Conservation (phyloP, 2,888 invertebrate species). For the Saturnia pavonia region DNA sequence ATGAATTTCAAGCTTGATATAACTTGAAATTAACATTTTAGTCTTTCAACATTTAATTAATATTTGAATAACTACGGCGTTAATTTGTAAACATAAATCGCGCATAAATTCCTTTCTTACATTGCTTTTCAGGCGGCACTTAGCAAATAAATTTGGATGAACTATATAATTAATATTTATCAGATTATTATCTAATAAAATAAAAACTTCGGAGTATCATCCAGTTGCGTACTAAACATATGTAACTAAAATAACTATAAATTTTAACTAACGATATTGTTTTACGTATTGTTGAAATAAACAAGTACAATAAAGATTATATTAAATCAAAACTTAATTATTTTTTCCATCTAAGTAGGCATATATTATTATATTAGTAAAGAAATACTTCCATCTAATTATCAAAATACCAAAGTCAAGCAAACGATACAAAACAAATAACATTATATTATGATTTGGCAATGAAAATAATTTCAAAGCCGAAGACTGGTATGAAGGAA, state of each 20-base stretch:
- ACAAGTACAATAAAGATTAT: neutral
- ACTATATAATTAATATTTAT: neutral
- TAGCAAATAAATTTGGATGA: no score
- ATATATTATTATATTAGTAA: neutral
- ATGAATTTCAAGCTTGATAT: no score
- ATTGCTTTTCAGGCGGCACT: no score
- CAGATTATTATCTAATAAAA: no score
- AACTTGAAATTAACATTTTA: no score
- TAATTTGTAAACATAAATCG: no score
- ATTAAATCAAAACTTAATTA: neutral
- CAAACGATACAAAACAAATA: neutral
- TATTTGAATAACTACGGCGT: no score
- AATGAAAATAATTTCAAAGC: conserved; percentile 30
- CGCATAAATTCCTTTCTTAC: no score
- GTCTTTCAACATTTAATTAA: no score
- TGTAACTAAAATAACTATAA: neutral
- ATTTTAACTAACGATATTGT: neutral
- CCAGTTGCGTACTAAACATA: neutral
- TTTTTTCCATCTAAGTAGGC: neutral
- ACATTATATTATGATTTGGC: conserved; percentile 31
- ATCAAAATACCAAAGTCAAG: neutral
- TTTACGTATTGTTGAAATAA: neutral
- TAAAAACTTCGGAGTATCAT: neutral
- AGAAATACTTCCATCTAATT: neutral
- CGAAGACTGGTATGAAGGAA: conserved; percentile 33